Conservation (phyloP, 2,113 vertebrate species). For the Rana temporaria region DNA sequence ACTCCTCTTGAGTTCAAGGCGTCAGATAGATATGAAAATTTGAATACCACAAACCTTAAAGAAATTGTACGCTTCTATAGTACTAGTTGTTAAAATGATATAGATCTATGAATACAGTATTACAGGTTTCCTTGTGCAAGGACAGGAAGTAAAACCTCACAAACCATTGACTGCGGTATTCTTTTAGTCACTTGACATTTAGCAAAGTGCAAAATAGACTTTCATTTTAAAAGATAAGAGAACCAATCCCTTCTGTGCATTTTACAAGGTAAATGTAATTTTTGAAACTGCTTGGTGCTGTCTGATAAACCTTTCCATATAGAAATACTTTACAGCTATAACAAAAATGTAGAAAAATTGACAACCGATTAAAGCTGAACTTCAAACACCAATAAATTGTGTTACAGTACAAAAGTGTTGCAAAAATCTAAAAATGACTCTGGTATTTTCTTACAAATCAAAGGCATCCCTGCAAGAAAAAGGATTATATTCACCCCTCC, state of each 20-base stretch:
- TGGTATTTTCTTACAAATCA: too few relatives aligned
- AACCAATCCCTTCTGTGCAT: background rate
- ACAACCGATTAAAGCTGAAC: too few relatives aligned
- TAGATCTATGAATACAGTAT: constrained; percentile 3
- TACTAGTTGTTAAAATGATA: constrained; percentile 11
- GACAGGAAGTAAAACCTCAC: constrained; percentile 52
- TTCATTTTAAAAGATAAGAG: background rate
- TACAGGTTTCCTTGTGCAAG: constrained; percentile 27
- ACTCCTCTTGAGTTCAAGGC: constrained; percentile 29
- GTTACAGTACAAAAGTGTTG: too few relatives aligned
- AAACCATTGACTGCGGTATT: constrained; percentile 39
- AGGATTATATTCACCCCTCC: too few relatives aligned
- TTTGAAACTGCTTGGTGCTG: too few relatives aligned
- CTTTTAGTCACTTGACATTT: constrained; percentile 55
- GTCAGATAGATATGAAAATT: constrained; percentile 25
- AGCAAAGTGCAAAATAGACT: constrained; percentile 5
- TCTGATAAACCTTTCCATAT: too few relatives aligned
- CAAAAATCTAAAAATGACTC: too few relatives aligned
- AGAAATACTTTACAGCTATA: too few relatives aligned
- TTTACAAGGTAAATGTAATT: too few relatives aligned
- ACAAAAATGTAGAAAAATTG: too few relatives aligned
- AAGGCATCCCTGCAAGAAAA: too few relatives aligned
- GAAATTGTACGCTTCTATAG: constrained; percentile 14
- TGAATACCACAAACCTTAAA: constrained; percentile 44
- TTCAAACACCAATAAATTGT: too few relatives aligned